phyloP scores from a whole-genome alignment of 2,888 invertebrate species.

The Sminthurides aquaticus region DNA sequence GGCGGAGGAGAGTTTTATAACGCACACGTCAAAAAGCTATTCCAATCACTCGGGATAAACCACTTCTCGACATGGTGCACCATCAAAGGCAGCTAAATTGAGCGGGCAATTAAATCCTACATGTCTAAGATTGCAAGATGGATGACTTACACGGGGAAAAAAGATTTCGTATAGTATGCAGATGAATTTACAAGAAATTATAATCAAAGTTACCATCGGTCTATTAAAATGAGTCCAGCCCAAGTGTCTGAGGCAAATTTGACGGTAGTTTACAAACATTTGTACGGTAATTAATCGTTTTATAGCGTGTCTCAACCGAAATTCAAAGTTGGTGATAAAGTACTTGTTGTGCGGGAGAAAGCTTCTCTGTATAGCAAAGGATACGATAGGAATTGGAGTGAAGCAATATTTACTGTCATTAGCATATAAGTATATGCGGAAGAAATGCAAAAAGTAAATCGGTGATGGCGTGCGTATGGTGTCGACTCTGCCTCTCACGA shows the following conservation, averaged over 20 bases:
- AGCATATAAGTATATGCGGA: too few species aligned
- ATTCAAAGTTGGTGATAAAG: slow-evolving; percentile 19
- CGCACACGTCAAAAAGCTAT: neutral
- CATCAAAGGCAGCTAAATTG: neutral
- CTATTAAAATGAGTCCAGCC: slow-evolving; percentile 13
- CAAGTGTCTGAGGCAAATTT: slow-evolving; percentile 18
- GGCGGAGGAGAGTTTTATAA: slow-evolving; percentile 12
- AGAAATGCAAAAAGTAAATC: too few species aligned
- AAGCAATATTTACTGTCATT: too few species aligned
- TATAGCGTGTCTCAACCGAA: slow-evolving; percentile 2
- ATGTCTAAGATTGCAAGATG: neutral
- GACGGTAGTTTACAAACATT: slow-evolving; percentile 16
- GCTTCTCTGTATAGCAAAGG: too few species aligned
- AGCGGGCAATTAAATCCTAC: neutral
- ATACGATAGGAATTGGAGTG: too few species aligned
- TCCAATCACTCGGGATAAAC: neutral
- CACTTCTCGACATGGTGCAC: neutral
- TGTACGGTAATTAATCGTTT: slow-evolving; percentile 8
- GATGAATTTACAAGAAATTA: slow-evolving; percentile 19
- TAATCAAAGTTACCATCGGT: slow-evolving; percentile 17
- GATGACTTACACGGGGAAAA: neutral
- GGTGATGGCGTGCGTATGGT: too few species aligned
- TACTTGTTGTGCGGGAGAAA: slow-evolving; percentile 15
- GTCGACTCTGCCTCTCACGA: too few species aligned
- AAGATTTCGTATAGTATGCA: slow-evolving; percentile 14